These are phyloP conservation scores for Colossoma macropomum DNA, from an alignment of 2,113 vertebrate species.

Conservation along the genomic window DNA sequence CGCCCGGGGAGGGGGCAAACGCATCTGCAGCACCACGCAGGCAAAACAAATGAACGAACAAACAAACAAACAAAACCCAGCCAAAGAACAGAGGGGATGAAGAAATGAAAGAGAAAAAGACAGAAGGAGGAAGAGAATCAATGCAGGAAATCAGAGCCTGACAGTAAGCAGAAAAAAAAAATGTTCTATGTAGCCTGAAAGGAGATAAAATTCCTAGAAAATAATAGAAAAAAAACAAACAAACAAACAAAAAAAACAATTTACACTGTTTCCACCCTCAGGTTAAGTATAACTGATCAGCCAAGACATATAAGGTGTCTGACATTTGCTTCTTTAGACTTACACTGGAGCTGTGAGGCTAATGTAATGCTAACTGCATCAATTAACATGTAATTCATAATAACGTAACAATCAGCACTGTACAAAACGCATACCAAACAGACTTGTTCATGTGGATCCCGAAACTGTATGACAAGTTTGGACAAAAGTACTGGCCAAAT, in stretches of 20 bases:
- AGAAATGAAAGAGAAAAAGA: conserved; percentile 49
- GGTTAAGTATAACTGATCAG: neutral
- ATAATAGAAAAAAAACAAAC: neutral
- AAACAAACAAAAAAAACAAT: neutral
- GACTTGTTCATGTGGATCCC: no score
- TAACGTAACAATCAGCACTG: no score
- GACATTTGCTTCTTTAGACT: neutral
- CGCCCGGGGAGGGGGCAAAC: conserved; percentile 97
- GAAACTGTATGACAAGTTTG: no score
- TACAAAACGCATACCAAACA: no score
- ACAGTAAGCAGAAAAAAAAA: conserved; percentile 67
- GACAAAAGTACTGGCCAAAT: no score
- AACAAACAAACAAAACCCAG: conserved; percentile 74
- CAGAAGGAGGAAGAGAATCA: conserved; percentile 70
- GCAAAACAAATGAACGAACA: conserved; percentile 55
- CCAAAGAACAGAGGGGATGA: conserved; percentile 56
- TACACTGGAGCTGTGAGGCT: neutral
- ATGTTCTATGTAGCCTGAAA: conserved; percentile 72
- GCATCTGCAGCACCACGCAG: conserved; percentile 83
- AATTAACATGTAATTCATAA: no score
- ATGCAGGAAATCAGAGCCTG: conserved; percentile 62
- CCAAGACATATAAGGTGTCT: neutral
- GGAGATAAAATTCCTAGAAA: no score
- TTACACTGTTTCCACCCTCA: neutral
- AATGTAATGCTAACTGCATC: neutral